Percentiles rank a stretch among this genome's conserved stretches.
Evolutionary conservation across 1,140 invertebrate genomes (phyloP).

Genomic region (Armadillidium nasatum): DNA sequence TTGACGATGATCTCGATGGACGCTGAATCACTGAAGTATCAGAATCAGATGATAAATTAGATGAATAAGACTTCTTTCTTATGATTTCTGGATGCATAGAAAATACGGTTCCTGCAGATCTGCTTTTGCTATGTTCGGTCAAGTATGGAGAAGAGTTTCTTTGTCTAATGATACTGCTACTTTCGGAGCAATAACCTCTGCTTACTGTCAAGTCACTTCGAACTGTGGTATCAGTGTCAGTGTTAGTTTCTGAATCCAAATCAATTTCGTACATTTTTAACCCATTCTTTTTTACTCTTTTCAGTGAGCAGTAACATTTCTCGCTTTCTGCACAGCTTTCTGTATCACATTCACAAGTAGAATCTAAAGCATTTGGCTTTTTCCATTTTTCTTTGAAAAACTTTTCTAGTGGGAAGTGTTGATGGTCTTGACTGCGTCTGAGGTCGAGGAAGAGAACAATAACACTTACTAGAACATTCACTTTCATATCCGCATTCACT

Average conservation of each 20-base stretch:
- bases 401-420: not conserved
- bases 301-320: slow-evolving; percentile 72
- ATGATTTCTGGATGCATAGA: slow-evolving; percentile 30
- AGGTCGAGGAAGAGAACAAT: slow-evolving; percentile 58
- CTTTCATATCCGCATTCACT: slow-evolving; percentile 78
- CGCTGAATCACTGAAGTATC: slow-evolving; percentile 20
- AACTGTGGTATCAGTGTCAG: slow-evolving; percentile 35
- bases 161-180: slow-evolving; percentile 18
- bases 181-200: slow-evolving; percentile 51
- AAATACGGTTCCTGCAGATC: slow-evolving; percentile 30
- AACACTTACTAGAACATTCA: slow-evolving; percentile 69
- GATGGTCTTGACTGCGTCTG: slow-evolving; percentile 21
- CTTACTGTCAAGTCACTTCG: slow-evolving; percentile 24
- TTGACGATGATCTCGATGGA: slow-evolving; percentile 1
- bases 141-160: slow-evolving; percentile 27
- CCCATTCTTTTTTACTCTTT: slow-evolving; percentile 48
- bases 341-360: slow-evolving; percentile 65
- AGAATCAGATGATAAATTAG: slow-evolving; percentile 28
- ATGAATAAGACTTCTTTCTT: slow-evolving; percentile 27
- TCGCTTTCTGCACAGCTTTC: slow-evolving; percentile 81
- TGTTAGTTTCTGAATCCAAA: slow-evolving; percentile 49
- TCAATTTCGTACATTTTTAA: slow-evolving; percentile 49
- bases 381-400: not conserved
- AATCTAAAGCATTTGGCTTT: not conserved
- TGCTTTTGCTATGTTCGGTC: slow-evolving; percentile 33